Evolutionary conservation across 2,797 vertebrate species (phyloP).

Genomic region (Eulemur albifrons): DNA sequence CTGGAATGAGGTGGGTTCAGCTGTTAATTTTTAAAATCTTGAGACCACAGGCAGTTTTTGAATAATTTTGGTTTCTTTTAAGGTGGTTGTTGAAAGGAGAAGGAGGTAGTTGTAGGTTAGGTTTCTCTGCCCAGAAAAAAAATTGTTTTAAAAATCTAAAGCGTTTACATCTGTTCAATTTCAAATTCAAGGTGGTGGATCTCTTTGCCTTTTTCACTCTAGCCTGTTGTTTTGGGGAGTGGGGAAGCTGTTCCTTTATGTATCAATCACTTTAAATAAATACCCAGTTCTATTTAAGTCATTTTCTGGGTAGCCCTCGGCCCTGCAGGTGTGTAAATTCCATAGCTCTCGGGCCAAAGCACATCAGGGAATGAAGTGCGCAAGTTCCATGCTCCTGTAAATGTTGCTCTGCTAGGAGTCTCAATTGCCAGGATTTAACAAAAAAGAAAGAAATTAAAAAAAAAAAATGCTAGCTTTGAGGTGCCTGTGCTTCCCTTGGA

Average conservation of each 20-base stretch:
- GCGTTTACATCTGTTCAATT: neutral
- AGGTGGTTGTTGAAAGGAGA: neutral
- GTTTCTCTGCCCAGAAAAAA: neutral
- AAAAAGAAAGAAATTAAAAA: neutral
- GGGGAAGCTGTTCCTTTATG: neutral
- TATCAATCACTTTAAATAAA: slow-evolving; percentile 8
- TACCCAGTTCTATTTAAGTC: neutral
- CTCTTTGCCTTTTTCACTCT: slow-evolving; percentile 40
- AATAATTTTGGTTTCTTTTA: slow-evolving; percentile 39
- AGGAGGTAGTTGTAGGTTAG: neutral
- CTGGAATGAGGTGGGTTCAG: neutral
- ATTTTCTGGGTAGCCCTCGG: neutral
- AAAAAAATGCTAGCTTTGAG: neutral
- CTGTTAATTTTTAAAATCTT: neutral
- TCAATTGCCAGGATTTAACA: neutral
- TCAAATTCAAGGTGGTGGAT: neutral
- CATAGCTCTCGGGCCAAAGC: neutral
- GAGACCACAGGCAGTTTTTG: neutral
- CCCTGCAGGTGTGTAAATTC: neutral
- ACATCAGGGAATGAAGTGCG: neutral
- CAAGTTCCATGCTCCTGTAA: neutral
- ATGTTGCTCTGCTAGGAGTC: neutral
- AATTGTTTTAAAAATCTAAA: neutral
- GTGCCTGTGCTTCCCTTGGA: neutral
- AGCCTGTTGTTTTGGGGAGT: neutral